Base-by-base conservation (phyloP, 2,888 invertebrate genomes). In the Platycheirus albimanus region DNA sequence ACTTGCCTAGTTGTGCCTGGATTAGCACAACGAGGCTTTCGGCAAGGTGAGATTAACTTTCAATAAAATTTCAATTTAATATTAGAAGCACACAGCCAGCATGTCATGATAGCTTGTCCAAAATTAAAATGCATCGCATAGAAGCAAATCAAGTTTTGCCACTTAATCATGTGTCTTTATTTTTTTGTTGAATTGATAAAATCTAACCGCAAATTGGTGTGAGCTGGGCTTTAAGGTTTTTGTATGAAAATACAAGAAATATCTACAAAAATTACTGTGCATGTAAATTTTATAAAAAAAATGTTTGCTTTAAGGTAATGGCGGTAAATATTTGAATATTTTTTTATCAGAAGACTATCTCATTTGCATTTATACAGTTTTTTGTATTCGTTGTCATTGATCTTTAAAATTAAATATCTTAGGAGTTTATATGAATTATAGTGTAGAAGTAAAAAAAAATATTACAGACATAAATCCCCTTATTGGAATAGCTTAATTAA, bases 21-120 rank as follows among this genome's bases (percentile, higher is more conserved):
- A 81, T 54, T 81, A 77, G 30, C 77, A 11, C 81, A 81, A 49
- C 81, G 81, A 56, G 33, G 56, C 17, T 30, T 70, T 70, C 69
- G 70, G 10, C 80, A 64, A 80, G 75, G 70, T 75, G 51, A 78
- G 71, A 30, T 15, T 8, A 4, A 1, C 52, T 41, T 19, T 33
- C 61, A 52, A 30, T 61, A 38, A 63, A 17, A 24, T n/a, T n/a
- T n/a, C n/a, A 33, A 33, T 33, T 33, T 51, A 20, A 5, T 13
- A 17, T 8, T 36, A 36, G 3, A 5, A 13, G n/a, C 13, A 3
- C 3, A 41, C 6, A n/a, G n/a, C n/a, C n/a, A n/a, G 13, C 6
- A n/a, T 28, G 43, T 2, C 41, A 52, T 43, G 8, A 24, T n/a
- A 30, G 41, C 28, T 41, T 52, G 30, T n/a, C 28, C 4, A 43